Base-by-base conservation (phyloP, 2,113 vertebrate genomes). In the Pygoscelis antarcticus region DNA sequence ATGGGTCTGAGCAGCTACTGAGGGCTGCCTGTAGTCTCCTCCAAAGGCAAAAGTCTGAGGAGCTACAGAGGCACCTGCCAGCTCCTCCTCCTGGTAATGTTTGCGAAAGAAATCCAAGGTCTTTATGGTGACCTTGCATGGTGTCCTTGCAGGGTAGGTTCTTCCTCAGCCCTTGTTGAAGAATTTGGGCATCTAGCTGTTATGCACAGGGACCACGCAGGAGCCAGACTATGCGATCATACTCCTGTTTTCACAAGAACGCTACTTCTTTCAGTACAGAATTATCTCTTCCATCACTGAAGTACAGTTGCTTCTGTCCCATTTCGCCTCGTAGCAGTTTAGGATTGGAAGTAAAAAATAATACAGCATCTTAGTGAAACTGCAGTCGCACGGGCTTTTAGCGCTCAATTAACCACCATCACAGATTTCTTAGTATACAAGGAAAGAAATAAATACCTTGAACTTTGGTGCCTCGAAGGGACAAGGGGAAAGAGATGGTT, bases 401-500 rank as follows among this genome's bases (percentile, higher is more conserved):
- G 94, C 1, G 10, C 87, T 97, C 87, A 95, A 96, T 93, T 95
- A 97, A 93, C 70, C 93, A 94, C 55, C 51, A 30, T 77, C 66
- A 85, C 8, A 16, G 87, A 83, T 42, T 91, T 83, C 75, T 49
- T 49, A 77, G 87, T 69, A 34, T 30, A 81, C 62, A 44, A 47
- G 54, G 84, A 62, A 93, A 77, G 70, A 83, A 88, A 88, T 87
- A 94, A 95, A 88, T 81, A 88, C 95, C 96, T 96, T 96, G 94
- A 97, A 96, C 96, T 96, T 69, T 7, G 23, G 22, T 87, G 89
- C 78, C 93, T 95, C 0, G 3, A 83, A 97, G 82, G 94, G 87
- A 96, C 78, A 83, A 79, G 84, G 64, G 68, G 68, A 93, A 83
- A 96, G 62, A 96, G 93, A 93, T 95, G 75, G 93, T 91, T 96